These are phyloP conservation scores for Monopis laevigella DNA, from an alignment of 2,888 invertebrate species.

Conservation along the genomic window DNA sequence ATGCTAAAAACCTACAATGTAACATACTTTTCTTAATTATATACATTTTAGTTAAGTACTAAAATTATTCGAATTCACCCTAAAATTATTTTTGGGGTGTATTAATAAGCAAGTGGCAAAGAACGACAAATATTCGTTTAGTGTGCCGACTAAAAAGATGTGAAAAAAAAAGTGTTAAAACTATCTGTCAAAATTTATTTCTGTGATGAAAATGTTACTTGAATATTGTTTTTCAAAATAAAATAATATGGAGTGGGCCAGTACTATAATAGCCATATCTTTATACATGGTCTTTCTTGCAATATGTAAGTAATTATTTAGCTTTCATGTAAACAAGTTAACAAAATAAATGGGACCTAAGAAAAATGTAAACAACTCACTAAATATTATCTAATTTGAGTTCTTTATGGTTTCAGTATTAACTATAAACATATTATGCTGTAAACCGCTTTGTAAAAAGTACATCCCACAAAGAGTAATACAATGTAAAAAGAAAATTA, in stretches of 20 bases:
- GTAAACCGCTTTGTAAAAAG: constrained; percentile 34
- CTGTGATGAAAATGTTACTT: no score
- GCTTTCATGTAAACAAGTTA: constrained; percentile 3
- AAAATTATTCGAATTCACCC: no score
- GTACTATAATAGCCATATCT: background rate
- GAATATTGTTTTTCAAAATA: no score
- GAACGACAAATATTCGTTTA: no score
- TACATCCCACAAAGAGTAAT: constrained; percentile 3
- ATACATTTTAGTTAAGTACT: no score
- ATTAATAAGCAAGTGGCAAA: no score
- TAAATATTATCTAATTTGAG: background rate
- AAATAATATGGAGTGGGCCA: background rate
- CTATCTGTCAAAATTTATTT: background rate
- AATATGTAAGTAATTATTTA: constrained; percentile 29
- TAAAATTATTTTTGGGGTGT: no score
- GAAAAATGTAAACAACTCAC: no score
- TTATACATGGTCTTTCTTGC: constrained; percentile 37
- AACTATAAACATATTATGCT: constrained; percentile 43
- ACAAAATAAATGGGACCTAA: background rate
- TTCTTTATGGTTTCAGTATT: constrained; percentile 31
- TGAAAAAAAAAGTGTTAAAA: background rate
- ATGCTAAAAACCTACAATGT: no score
- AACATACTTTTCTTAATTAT: no score
- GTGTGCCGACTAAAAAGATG: no score
- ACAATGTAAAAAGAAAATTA: background rate